These are phyloP conservation scores for Philopotamus ludificatus DNA, from an alignment of 1,140 invertebrate genomes.

Conservation along the genomic window DNA sequence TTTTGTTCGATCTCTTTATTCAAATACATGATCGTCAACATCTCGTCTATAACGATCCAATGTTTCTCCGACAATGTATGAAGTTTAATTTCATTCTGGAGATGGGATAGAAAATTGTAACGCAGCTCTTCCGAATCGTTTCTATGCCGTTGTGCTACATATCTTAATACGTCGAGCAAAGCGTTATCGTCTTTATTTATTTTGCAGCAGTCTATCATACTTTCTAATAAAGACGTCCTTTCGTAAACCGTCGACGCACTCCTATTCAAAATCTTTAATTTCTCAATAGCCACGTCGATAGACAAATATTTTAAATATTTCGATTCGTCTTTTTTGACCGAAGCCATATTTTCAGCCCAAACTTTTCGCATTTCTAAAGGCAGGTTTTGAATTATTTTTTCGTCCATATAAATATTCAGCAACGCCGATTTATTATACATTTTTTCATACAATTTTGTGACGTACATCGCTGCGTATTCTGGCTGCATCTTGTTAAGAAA, in stretches of 20 bases:
- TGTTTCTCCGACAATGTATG: constrained; percentile 27
- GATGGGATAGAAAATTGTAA: constrained; percentile 24
- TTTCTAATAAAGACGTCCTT: constrained; percentile 9
- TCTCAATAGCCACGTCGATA: constrained; percentile 22
- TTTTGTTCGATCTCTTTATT: constrained; percentile 29
- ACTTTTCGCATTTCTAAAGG: constrained; percentile 1
- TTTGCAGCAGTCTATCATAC: constrained; percentile 37
- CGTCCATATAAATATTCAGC: too few species aligned
- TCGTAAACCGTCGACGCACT: constrained; percentile 5
- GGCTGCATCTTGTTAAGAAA: constrained; percentile 18
- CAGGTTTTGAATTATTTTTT: constrained; percentile 14
- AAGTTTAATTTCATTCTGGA: constrained; percentile 18
- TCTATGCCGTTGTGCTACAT: constrained; percentile 31
- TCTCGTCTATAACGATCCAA: constrained; percentile 33
- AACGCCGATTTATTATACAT: constrained; percentile 21
- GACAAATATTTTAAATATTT: constrained; percentile 28
- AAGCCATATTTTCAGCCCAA: constrained; percentile 22
- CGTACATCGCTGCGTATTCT: constrained; percentile 6
- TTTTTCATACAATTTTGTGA: constrained; percentile 31
- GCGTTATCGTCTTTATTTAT: constrained; percentile 19
- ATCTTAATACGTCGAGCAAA: constrained; percentile 28
- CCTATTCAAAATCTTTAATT: constrained; percentile 12
- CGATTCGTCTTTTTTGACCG: constrained; percentile 11
- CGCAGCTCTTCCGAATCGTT: constrained; percentile 30
- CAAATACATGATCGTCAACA: constrained; percentile 32